phyloP scores from a whole-genome alignment of 2,113 vertebrate species.

The mouse (Mus musculus) region DNA sequence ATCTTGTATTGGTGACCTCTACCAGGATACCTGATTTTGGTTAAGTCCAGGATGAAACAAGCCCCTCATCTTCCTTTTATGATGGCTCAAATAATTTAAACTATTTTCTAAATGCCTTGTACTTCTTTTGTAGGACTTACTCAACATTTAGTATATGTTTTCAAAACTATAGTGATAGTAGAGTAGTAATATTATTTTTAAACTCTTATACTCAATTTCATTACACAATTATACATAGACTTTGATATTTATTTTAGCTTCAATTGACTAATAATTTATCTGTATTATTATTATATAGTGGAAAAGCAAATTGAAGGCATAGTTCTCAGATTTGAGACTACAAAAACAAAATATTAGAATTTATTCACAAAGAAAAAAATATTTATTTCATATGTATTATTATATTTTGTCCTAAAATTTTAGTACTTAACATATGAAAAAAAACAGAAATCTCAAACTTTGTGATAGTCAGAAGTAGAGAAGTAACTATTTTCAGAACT shows the following conservation, averaged over 20 bases:
- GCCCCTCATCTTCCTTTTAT: neutral
- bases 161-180: neutral
- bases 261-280: neutral
- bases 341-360: neutral
- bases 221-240: neutral
- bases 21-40: neutral
- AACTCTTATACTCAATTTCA: neutral
- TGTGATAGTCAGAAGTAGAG: neutral
- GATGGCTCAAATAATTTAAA: neutral
- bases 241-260: constrained; percentile 9
- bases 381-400: neutral
- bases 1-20: no score
- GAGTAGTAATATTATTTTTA: neutral
- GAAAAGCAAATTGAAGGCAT: neutral
- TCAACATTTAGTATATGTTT: neutral
- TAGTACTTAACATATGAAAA: neutral
- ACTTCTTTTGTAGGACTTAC: neutral
- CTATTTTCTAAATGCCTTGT: neutral
- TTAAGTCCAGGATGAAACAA: neutral
- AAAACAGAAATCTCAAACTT: neutral
- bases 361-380: neutral
- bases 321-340: neutral
- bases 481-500: neutral
- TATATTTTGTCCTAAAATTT: neutral
- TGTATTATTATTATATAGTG: neutral